Evolutionary conservation across 1,140 invertebrate species (phyloP), one percentile per base, ranked within the genome.

Genomic region (Heliconius congener): DNA sequence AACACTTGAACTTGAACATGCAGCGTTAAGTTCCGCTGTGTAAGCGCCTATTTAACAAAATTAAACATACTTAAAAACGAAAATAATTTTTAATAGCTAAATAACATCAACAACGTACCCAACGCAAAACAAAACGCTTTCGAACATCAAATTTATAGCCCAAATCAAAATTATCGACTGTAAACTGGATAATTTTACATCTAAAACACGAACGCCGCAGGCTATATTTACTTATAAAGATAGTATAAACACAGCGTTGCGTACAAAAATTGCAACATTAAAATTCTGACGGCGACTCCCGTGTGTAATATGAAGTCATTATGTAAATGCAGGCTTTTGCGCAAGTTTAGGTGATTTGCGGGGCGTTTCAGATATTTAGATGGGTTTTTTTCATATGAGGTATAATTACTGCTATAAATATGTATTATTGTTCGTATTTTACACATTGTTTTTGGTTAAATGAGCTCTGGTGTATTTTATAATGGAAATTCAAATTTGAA

Each of bases 281-380:
- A 87, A 87, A 88, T 86, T 86, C 87, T 70, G 78, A 27, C 74
- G 73, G 82, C 84, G 85, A 83, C 77, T 84, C 81, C 76, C 84
- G 81, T 85, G 84, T 89, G 86, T 87, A 86, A 89, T 87, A 89
- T 89, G 84, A 86, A 89, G 86, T 89, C 83, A 88, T 89, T 89
- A 89, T 89, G 88, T 83, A 87, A 88, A 87, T 88, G 66, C 71
- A 80, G 82, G 86, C 83, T 87, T 89, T 89, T 88, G 85, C 83
- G 82, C 82, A 86, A 86, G 84, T 88, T 88, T 87, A 87, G 86
- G 83, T 86, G 84, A 88, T 89, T 89, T 88, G 86, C 81, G 82
- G 82, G 83, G 80, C 80, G 83, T 79, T 84, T 83, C 80, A 83
- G 84, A 84, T 82, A 77, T 79, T 82, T 78, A 82, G 82, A 84